phyloP scores from a whole-genome alignment of 2,888 invertebrate genomes.

The Auanema freiburgensis region DNA sequence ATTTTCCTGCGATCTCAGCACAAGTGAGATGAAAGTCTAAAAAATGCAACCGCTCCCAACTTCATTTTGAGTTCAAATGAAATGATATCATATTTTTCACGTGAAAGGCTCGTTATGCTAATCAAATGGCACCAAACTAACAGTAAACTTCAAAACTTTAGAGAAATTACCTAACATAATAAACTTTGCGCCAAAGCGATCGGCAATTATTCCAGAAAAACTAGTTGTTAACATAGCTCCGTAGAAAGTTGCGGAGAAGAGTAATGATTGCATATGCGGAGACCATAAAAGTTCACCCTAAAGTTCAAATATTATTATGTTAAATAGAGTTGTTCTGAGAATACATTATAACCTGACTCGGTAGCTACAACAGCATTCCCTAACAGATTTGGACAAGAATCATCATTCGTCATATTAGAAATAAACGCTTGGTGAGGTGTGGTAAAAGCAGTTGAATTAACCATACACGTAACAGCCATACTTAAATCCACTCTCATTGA shows the following conservation, averaged over 20 bases:
- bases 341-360: conserved; percentile 24
- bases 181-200: conserved; percentile 48
- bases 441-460: conserved; percentile 38
- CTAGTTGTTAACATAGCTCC: conserved; percentile 46
- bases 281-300: conserved; percentile 49
- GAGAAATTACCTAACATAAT: conserved; percentile 26
- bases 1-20: too few relatives aligned
- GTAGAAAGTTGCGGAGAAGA: conserved; percentile 52
- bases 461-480: conserved; percentile 55
- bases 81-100: too few relatives aligned
- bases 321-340: not conserved
- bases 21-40: too few relatives aligned
- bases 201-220: conserved; percentile 47
- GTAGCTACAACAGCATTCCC: conserved; percentile 10
- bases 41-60: not conserved
- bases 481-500: conserved; percentile 33
- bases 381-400: conserved; percentile 10
- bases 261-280: conserved; percentile 42
- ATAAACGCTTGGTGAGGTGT: too few relatives aligned
- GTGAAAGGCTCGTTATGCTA: not conserved
- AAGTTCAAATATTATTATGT: not conserved
- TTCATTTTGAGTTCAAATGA: not conserved
- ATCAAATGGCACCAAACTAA: not conserved
- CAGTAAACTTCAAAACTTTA: not conserved
- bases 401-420: not conserved